phyloP scores from a whole-genome alignment of 2,113 vertebrate species.

The Psilopogon haemacephalus region DNA sequence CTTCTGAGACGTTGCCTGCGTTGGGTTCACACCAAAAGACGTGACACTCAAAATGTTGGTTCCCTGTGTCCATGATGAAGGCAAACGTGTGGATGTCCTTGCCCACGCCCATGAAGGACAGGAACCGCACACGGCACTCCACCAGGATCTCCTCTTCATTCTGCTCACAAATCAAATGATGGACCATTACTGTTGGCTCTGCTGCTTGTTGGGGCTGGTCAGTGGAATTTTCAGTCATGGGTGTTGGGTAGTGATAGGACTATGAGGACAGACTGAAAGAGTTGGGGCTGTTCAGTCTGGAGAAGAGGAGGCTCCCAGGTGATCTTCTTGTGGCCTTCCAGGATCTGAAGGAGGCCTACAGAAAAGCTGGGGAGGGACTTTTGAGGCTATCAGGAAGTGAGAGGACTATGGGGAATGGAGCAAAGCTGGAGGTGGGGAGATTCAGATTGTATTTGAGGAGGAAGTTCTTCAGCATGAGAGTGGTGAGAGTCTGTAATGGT shows the following conservation, averaged over 20 bases:
- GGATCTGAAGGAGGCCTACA: too few relatives aligned
- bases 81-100: constrained; percentile 92
- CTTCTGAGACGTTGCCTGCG: constrained; percentile 92
- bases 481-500: not conserved
- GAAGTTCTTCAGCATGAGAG: not conserved
- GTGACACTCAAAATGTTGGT: constrained; percentile 95
- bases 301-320: too few relatives aligned
- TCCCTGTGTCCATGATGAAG: constrained; percentile 98
- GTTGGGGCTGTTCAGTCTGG: too few relatives aligned
- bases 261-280: too few relatives aligned
- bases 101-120: constrained; percentile 98
- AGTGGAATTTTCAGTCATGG: not conserved
- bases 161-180: constrained; percentile 42
- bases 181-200: not conserved
- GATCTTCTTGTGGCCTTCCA: too few relatives aligned
- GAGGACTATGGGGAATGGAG: not conserved
- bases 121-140: constrained; percentile 95
- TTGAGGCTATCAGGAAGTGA: too few relatives aligned
- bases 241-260: not conserved
- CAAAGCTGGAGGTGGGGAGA: not conserved
- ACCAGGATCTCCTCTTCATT: constrained; percentile 91
- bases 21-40: constrained; percentile 98
- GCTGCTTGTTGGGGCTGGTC: not conserved
- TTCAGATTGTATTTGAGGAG: not conserved
- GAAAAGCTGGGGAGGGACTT: too few relatives aligned